Base-by-base conservation (phyloP, 2,113 vertebrate species). In the Chaetodon trifascialis region DNA sequence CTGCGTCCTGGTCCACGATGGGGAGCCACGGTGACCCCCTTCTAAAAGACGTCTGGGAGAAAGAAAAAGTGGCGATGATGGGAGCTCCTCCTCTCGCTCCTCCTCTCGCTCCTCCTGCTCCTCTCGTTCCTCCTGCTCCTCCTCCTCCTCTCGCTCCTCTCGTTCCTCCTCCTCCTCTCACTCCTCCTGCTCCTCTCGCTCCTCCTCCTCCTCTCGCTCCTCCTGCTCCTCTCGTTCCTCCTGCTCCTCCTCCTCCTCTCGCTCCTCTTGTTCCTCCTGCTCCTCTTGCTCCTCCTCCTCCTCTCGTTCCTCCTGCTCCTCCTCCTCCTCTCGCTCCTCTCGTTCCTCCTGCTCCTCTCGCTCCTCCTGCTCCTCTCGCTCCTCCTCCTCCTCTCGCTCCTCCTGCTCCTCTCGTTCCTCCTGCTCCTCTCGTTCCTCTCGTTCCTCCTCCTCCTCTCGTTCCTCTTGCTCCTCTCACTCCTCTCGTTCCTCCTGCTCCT, bases 41-140 rank as follows among this genome's bases (percentile, higher is more conserved):
- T 90, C 84, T 84, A 82, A 84, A 82, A 80, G 25, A 19, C 1
- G 40, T 72, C 54, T 71, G 7, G 9, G 80, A 78, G 58, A 47
- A 62, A 88, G 88, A 92, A 94, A 93, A 93, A 90, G 73, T 91
- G 84, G 60, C 67, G 56, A 69, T 91, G 91, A 93, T 93, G 89
- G 90, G 87, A 94, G 94, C 89, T 92, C 90, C 82, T 56, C 46
- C 79, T 52, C n/a, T n/a, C n/a, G n/a, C n/a, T n/a, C 19, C n/a
- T n/a, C 60, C 76, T 72, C 69, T 40, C n/a, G 73, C n/a, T 73
- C 5, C 85, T 21, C 38, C 12, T 59, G 5, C 42, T 73, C 77
- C 80, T 46, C 7, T n/a, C n/a, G n/a, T n/a, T n/a, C n/a, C n/a
- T n/a, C n/a, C n/a, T n/a, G n/a, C n/a, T n/a, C n/a, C n/a, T n/a